Evolutionary conservation across 2,113 vertebrate species (phyloP), one percentile per base, ranked within the genome.

Genomic region (Lutjanus erythropterus): DNA sequence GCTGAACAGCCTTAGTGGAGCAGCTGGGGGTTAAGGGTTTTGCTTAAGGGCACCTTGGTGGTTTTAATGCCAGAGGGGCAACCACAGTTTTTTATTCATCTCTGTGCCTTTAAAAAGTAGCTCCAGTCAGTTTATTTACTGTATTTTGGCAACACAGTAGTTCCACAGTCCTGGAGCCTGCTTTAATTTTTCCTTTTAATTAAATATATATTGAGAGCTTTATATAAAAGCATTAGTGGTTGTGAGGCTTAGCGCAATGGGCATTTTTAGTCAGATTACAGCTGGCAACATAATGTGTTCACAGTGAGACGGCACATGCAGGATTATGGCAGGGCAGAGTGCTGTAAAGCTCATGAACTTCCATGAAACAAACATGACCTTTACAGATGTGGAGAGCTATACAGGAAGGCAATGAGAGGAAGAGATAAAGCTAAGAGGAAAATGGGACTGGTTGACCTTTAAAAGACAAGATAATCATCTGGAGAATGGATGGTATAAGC

Each of bases 211-310:
- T 72, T 47, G 39, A 83, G 64, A 81, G 78, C 62, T 76, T 91
- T 89, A 87, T 76, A 76, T 88, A 81, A 92, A 88, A 74, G 77
- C 60, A 81, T 91, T 82, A 86, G 59, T 55, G 74, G 50, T 39
- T 65, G 46, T 44, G 33, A 73, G 76, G 75, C 76, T 89, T 52
- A 82, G 71, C 1, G 25, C 35, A 66, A 41, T 60, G 69, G 58
- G 31, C n/a, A 67, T 83, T 87, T 87, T 79, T 75, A 79, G 83
- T 75, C 73, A 59, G 85, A 79, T 88, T 87, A 88, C 35, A 73
- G 39, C 19, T 41, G 29, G 60, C 61, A 52, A 83, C 79, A 85
- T 72, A 73, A 73, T 83, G 74, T 77, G 73, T 81, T 84, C 75
- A 83, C 72, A 78, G 65, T 60, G 69, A 80, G 58, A 71, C 21